Conservation (phyloP, 2,797 vertebrate species). For the Oceanodroma leucorhoa region DNA sequence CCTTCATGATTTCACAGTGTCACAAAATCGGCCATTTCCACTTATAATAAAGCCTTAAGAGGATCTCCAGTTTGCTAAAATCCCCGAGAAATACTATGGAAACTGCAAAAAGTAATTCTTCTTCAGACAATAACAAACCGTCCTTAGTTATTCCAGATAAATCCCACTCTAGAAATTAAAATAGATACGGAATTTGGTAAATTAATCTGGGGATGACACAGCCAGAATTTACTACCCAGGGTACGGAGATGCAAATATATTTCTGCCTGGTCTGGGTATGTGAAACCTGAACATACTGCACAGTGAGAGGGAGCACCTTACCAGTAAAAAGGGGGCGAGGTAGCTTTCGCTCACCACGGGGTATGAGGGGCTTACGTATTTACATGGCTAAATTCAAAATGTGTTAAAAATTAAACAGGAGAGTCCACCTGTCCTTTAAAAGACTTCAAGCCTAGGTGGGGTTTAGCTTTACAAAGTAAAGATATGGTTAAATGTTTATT, state of each 20-base stretch:
- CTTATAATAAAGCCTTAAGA: accelerated
- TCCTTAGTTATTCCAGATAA: not conserved
- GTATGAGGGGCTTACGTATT: not conserved
- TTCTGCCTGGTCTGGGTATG: not conserved
- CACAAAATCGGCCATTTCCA: not conserved
- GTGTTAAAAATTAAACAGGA: not conserved
- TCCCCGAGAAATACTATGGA: not conserved
- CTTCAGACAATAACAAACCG: not conserved
- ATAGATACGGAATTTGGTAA: not conserved
- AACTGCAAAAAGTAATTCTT: not conserved
- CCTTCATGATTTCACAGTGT: not conserved
- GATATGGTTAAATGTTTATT: not conserved
- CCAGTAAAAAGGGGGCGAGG: not conserved
- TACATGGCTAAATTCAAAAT: not conserved
- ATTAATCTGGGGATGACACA: not conserved
- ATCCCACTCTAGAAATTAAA: not conserved
- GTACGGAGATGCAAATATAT: not conserved
- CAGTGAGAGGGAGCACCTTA: not conserved
- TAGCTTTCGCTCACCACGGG: not conserved
- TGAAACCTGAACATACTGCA: not conserved
- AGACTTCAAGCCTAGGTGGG: not conserved
- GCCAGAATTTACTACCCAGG: not conserved
- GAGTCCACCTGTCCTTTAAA: not conserved
- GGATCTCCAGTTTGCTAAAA: not conserved
- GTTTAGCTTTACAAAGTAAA: not conserved